Evolutionary conservation across 2,797 vertebrate genomes (phyloP).

Genomic region (Tolypeutes matacus): DNA sequence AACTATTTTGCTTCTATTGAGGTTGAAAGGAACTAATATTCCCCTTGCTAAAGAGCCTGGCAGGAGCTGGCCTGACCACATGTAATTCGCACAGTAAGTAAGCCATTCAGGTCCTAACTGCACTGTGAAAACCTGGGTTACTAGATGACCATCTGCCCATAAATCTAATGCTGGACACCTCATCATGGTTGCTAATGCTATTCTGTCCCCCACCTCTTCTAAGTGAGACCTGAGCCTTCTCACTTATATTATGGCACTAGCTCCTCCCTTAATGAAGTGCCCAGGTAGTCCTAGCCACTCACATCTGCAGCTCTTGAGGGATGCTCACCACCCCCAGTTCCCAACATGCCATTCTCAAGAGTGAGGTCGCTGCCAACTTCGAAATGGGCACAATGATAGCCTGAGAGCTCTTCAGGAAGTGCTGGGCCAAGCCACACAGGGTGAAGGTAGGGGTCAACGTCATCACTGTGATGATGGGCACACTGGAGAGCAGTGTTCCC

Average conservation of each 20-base stretch:
- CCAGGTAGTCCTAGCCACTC: constrained; percentile 69
- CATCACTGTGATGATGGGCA: constrained; percentile 79
- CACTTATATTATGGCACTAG: background rate
- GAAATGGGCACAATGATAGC: constrained; percentile 71
- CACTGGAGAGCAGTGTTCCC: constrained; percentile 58
- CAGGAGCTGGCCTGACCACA: constrained; percentile 29
- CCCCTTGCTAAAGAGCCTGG: background rate
- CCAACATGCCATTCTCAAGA: constrained; percentile 83
- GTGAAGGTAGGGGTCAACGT: constrained; percentile 67
- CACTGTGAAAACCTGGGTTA: background rate
- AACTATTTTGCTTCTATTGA: constrained; percentile 35
- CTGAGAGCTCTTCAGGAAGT: constrained; percentile 70
- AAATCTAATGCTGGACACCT: background rate
- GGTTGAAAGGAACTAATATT: background rate
- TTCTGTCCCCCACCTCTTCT: background rate
- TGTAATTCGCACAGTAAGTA: background rate
- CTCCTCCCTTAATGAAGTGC: constrained; percentile 51
- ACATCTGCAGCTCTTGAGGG: constrained; percentile 81
- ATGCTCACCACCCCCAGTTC: constrained; percentile 81
- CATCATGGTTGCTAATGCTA: background rate
- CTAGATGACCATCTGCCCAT: background rate
- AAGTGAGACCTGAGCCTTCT: constrained; percentile 17
- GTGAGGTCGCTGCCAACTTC: constrained; percentile 65
- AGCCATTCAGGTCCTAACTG: constrained; percentile 8
- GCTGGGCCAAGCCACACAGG: constrained; percentile 55